Percentiles rank a stretch among this genome's conserved stretches.
Evolutionary conservation across 2,888 invertebrate genomes (phyloP).

Genomic region (Yponomeuta sedellus): DNA sequence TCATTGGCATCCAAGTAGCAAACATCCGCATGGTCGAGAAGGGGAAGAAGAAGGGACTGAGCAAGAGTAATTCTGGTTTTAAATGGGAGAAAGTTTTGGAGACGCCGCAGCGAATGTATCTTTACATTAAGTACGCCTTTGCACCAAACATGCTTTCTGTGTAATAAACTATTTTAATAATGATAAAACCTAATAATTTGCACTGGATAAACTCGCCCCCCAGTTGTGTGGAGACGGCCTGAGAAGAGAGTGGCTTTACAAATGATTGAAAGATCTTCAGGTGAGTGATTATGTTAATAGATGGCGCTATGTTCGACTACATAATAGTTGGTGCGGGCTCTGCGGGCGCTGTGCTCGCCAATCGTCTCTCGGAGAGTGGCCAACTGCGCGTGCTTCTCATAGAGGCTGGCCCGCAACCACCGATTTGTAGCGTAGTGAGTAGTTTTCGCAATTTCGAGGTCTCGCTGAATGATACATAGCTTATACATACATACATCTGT

Average conservation of each 20-base stretch:
- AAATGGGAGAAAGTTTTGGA: too few relatives aligned
- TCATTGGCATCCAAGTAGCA: too few relatives aligned
- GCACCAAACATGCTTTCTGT: too few relatives aligned
- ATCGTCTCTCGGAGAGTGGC: constrained; percentile 28
- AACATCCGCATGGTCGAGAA: too few relatives aligned
- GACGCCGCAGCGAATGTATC: too few relatives aligned
- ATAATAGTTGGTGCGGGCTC: constrained; percentile 31
- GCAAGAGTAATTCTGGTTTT: too few relatives aligned
- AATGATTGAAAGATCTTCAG: background rate
- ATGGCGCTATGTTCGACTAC: constrained; percentile 26
- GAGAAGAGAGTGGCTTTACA: background rate
- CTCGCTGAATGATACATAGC: too few relatives aligned
- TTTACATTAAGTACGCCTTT: too few relatives aligned
- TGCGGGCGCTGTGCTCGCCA: constrained; percentile 30
- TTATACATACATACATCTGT: too few relatives aligned
- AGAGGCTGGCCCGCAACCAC: constrained; percentile 32
- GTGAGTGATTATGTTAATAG: background rate
- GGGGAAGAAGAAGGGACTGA: too few relatives aligned
- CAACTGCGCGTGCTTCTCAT: constrained; percentile 26
- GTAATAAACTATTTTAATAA: too few relatives aligned
- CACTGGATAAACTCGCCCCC: background rate
- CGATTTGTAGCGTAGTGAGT: constrained; percentile 18
- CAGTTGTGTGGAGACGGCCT: background rate
- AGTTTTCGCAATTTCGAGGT: too few relatives aligned
- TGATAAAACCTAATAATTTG: background rate